phyloP scores from a whole-genome alignment of 2,888 invertebrate genomes.

The Bembecia ichneumoniformis region DNA sequence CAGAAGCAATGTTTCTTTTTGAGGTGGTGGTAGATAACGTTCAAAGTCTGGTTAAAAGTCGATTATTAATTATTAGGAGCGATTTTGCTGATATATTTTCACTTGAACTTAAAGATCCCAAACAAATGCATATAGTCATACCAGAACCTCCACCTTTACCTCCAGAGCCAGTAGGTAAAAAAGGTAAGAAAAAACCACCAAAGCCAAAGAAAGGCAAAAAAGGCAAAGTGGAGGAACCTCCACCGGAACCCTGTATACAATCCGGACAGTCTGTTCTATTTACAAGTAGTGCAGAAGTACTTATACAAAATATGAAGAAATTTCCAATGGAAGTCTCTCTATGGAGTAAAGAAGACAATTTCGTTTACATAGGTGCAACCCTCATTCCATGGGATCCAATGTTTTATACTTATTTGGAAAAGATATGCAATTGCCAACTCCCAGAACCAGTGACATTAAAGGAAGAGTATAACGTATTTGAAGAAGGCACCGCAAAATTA shows the following conservation, averaged over 20 bases:
- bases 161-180: slow-evolving; percentile 46
- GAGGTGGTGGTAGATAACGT: slow-evolving; percentile 57
- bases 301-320: slow-evolving; percentile 51
- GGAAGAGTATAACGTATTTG: slow-evolving; percentile 58
- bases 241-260: slow-evolving; percentile 54
- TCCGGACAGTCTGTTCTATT: slow-evolving; percentile 60
- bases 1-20: slow-evolving; percentile 56
- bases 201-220: slow-evolving; percentile 42
- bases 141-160: slow-evolving; percentile 58
- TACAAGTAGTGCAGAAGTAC: slow-evolving; percentile 47
- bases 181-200: slow-evolving; percentile 33
- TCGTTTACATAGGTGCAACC: slow-evolving; percentile 42
- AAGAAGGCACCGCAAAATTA: slow-evolving; percentile 52
- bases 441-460: slow-evolving; percentile 36
- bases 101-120: slow-evolving; percentile 57
- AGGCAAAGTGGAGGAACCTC: slow-evolving; percentile 31
- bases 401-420: slow-evolving; percentile 39
- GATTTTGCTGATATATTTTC: slow-evolving; percentile 62
- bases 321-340: slow-evolving; percentile 47
- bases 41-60: slow-evolving; percentile 40
- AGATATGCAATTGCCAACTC: slow-evolving; percentile 28
- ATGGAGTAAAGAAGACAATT: slow-evolving; percentile 57
- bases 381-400: slow-evolving; percentile 49
- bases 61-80: slow-evolving; percentile 43
- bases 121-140: slow-evolving; percentile 56